Evolutionary conservation across 2,113 vertebrate genomes (phyloP).

Genomic region (Jaculus jaculus): DNA sequence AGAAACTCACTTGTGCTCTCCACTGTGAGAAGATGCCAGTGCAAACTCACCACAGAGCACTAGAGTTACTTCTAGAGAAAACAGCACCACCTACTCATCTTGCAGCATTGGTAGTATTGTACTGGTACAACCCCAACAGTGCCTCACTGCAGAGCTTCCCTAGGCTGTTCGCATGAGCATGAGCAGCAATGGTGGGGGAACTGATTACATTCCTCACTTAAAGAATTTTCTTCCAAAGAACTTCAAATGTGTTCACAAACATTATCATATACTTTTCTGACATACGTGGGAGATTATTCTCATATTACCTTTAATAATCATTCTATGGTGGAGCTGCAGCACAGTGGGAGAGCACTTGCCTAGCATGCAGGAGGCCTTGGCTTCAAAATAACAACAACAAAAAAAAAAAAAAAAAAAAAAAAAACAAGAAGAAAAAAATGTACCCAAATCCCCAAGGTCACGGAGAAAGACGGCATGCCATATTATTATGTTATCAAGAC

Average conservation of each 20-base stretch:
- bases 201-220: not conserved
- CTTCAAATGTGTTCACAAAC: not conserved
- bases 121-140: rapidly evolving
- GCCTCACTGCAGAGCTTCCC: not conserved
- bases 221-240: conserved; percentile 15
- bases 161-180: not conserved
- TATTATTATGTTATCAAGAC: not conserved
- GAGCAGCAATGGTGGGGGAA: not conserved
- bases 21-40: not conserved
- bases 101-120: not conserved
- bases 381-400: not conserved
- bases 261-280: not conserved
- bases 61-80: not conserved
- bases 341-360: not conserved
- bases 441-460: not conserved
- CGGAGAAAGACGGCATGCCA: not conserved
- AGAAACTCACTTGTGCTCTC: not conserved
- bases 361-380: not conserved
- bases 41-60: not conserved
- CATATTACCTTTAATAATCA: not conserved
- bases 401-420: not conserved
- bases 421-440: not conserved
- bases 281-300: not conserved
- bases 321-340: not conserved
- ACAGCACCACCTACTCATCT: not conserved